phyloP scores from a whole-genome alignment of 2,113 vertebrate species.

The Varanus salvator region DNA sequence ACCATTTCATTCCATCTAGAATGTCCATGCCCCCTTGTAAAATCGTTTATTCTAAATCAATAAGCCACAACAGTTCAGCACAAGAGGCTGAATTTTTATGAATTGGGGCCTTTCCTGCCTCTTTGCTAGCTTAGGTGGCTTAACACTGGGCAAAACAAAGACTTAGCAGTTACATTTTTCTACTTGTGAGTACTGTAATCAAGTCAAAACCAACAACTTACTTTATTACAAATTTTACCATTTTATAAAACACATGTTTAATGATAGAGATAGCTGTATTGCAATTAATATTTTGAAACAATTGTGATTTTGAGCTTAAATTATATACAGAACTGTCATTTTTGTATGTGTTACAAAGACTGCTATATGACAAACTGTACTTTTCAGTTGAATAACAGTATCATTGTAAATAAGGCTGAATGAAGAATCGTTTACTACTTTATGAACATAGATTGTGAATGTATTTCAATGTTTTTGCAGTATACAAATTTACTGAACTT shows the following conservation, averaged over 20 bases:
- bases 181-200: slow-evolving; percentile 80
- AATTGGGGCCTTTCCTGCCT: slow-evolving; percentile 69
- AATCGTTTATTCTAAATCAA: slow-evolving; percentile 61
- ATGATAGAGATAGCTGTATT: slow-evolving; percentile 90
- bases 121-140: slow-evolving; percentile 71
- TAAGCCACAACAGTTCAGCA: slow-evolving; percentile 68
- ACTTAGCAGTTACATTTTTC: slow-evolving; percentile 75
- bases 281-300: slow-evolving; percentile 98
- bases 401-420: slow-evolving; percentile 96
- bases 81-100: slow-evolving; percentile 71
- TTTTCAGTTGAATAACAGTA: slow-evolving; percentile 86
- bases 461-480: slow-evolving; percentile 94
- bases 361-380: slow-evolving; percentile 85
- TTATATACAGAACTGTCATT: slow-evolving; percentile 94
- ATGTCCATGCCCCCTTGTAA: slow-evolving; percentile 52
- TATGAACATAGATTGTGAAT: slow-evolving; percentile 97
- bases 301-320: slow-evolving; percentile 98
- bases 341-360: slow-evolving; percentile 96
- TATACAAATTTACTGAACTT: slow-evolving; percentile 89
- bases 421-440: slow-evolving; percentile 90
- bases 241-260: slow-evolving; percentile 84
- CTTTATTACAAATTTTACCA: slow-evolving; percentile 82
- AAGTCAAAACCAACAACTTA: slow-evolving; percentile 77
- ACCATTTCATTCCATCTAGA: slow-evolving; percentile 35
- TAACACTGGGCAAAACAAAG: slow-evolving; percentile 53